Evolutionary conservation across 2,797 vertebrate species (phyloP).

Genomic region (Dermochelys coriacea): DNA sequence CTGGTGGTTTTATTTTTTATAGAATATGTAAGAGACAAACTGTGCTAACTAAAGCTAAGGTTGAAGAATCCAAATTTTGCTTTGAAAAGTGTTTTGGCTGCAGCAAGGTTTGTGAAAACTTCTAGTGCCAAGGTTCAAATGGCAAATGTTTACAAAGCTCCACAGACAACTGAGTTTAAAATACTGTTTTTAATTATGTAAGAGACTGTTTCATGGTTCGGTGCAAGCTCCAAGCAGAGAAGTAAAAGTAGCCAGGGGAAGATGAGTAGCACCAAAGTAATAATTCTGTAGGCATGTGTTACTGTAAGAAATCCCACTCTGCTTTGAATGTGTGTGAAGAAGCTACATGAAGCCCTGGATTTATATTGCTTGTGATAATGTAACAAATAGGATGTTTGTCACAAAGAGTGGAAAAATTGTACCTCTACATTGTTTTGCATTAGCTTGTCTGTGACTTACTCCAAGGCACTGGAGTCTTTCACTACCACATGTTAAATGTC

Average conservation of each 20-base stretch:
- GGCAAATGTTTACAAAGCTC: neutral
- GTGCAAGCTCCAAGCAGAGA: neutral
- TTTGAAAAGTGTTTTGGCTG: neutral
- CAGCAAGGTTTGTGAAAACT: neutral
- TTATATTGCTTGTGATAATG: neutral
- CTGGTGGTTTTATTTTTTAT: neutral
- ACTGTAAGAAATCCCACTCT: neutral
- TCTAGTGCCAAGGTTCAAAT: neutral
- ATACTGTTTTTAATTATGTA: neutral
- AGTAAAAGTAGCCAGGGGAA: neutral
- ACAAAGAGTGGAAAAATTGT: neutral
- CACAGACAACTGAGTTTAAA: neutral
- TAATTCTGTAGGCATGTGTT: neutral
- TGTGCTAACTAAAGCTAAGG: neutral
- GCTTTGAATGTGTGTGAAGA: neutral
- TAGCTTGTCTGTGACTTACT: neutral
- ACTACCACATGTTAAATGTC: neutral
- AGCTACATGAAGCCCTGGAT: neutral
- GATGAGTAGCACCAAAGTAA: neutral
- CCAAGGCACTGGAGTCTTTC: neutral
- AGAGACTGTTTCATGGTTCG: neutral
- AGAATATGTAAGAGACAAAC: neutral
- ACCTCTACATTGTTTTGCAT: neutral
- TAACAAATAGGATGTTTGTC: constrained; percentile 23
- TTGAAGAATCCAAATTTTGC: neutral